Evolutionary conservation across 2,113 vertebrate genomes (phyloP), one percentile per base, ranked within the genome.

Genomic region (Alexandromys fortis): DNA sequence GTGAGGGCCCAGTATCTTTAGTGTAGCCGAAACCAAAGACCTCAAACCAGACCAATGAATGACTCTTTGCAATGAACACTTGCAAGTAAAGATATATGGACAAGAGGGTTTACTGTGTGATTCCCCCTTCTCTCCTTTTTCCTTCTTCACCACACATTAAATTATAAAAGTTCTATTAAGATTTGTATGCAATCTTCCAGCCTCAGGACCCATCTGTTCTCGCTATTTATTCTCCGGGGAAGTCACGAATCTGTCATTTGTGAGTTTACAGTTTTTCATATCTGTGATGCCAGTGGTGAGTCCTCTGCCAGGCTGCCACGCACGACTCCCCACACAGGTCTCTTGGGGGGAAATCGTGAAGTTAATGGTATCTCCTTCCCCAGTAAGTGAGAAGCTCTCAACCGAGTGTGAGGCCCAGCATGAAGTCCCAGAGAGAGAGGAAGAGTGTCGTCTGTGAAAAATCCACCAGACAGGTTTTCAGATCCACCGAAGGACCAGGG

Each of bases 191-290:
- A 97, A 83, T 47, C 68, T 98, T 92, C 97, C 97, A 97, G 97
- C 96, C 58, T 47, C 96, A 90, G 92, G 96, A 38, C 97, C 98
- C 98, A 98, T 98, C 98, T 98, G 98, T 98, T 98, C 98, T 92
- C 45, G 88, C 97, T 98, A 98, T 95, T 98, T 97, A 96, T 96
- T 98, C 97, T 98, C 83, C 89, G 0, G 7, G 97, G 98, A 98
- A 98, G 98, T 98, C 98, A 98, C 95, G 97, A 98, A 96, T 98
- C 96, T 67, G 96, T 92, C 96, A 97, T 95, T 97, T 97, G 94
- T 1, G 42, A 94, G 78, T 92, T 96, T 90, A 90, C 91, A 91
- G 94, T n/a, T 94, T 88, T 90, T 63, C 6, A 0, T 79, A 45
- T 65, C 70, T 1, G 9, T 0, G 12, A 63, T 45, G 90, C 91